Percentiles rank a stretch among this genome's conserved stretches.
Evolutionary conservation across 2,113 vertebrate genomes (phyloP).

Genomic region (Speoplatyrhinus poulsoni): DNA sequence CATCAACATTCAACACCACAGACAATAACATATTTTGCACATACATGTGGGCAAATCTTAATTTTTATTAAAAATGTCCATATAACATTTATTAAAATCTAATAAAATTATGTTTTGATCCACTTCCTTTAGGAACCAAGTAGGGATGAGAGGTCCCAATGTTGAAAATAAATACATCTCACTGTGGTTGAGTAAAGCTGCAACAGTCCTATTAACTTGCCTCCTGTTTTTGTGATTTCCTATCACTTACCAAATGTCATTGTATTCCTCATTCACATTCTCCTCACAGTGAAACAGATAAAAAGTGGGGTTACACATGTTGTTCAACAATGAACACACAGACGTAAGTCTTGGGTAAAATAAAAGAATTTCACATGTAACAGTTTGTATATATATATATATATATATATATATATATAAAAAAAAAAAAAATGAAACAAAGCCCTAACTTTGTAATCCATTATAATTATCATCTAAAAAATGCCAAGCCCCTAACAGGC

Average conservation of each 20-base stretch:
- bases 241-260: conserved; percentile 8
- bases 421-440: conserved; percentile 1
- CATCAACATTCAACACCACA: background rate
- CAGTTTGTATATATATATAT: conserved; percentile 13
- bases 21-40: background rate
- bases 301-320: conserved; percentile 50
- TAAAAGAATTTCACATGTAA: conserved; percentile 35
- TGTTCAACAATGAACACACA: conserved; percentile 58
- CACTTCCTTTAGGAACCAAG: conserved; percentile 64
- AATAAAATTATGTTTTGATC: conserved; percentile 79
- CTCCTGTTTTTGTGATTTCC: conserved; percentile 65
- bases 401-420: conserved; percentile 6
- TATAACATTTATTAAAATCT: conserved; percentile 83
- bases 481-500: conserved; percentile 16
- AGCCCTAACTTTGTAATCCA: conserved; percentile 9
- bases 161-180: conserved; percentile 79
- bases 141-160: conserved; percentile 61
- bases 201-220: conserved; percentile 26
- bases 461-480: background rate
- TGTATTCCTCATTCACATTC: conserved; percentile 23
- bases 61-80: conserved; percentile 84
- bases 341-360: conserved; percentile 43
- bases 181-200: conserved; percentile 47
- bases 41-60: conserved; percentile 69
- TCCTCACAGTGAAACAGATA: conserved; percentile 63